Evolutionary conservation across 1,140 invertebrate species (phyloP), one percentile per base, ranked within the genome.

Genomic region (Caenorhabditis latens): DNA sequence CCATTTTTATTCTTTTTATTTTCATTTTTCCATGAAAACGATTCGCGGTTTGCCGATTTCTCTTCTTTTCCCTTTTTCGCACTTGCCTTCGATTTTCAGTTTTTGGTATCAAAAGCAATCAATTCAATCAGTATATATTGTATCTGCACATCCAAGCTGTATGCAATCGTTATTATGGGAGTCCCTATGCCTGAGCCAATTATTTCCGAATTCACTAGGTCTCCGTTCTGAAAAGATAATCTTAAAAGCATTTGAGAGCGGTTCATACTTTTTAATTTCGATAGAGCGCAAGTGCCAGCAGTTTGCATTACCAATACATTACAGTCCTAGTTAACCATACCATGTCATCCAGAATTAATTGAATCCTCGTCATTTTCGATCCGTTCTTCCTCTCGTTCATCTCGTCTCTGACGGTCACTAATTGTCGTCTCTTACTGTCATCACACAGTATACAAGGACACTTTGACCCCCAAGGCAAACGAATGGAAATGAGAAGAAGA

Each of bases 341-440:
- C 71, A 79, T 46, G 43, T 79, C 71, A 79, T 11, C 43, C 71
- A 42, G 13, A 79, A 79, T 43, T 79, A 79, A 79, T 79, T 79
- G 19, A 79, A 50, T 79, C n/a, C 71, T 11, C 50, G 21, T 79
- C 46, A 53, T 50, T 50, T 79, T 79, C 46, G 46, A 79, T 50
- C 71, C n/a, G n/a, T 50, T 43, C 40, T 50, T 24, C n/a, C 14
- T 75, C 42, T 75, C 65, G 21, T 42, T n/a, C 43, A 16, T 11
- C 67, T 1, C 43, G 9, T 14, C 11, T 67, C 19, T 32, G 11
- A 32, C 63, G 19, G 24, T 71, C 65, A 50, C 46, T 79, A 79
- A 79, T 79, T 50, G 71, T 79, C 71, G 46, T 50, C 46, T n/a
- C 40, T 46, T 79, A 79, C 46, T 53, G 71, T 79, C 46, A 50